Conservation (phyloP, 2,888 invertebrate species). For the Callimorpha dominula region DNA sequence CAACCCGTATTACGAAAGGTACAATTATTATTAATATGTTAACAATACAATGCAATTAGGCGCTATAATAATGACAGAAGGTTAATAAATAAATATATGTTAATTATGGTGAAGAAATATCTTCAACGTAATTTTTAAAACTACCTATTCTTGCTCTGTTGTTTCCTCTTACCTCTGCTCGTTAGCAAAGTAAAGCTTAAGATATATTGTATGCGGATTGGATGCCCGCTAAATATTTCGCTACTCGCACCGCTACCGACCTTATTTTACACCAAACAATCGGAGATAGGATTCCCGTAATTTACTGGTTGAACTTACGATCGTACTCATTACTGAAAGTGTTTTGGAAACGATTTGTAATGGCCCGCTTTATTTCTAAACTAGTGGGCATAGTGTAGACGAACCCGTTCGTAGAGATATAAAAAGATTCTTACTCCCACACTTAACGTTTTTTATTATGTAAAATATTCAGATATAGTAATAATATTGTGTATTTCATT, state of each 20-base stretch:
- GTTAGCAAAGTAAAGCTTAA: neutral
- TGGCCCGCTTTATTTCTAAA: constrained; percentile 63
- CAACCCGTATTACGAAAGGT: no score
- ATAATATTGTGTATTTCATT: constrained; percentile 38
- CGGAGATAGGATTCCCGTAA: constrained; percentile 69
- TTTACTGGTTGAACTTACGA: constrained; percentile 76
- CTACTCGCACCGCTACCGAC: constrained; percentile 30
- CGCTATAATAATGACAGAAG: neutral
- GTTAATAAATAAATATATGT: neutral
- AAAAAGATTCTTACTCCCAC: constrained; percentile 40
- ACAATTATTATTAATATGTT: no score
- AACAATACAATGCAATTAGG: no score
- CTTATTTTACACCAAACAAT: constrained; percentile 48
- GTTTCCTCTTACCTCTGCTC: neutral
- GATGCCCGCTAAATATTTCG: neutral
- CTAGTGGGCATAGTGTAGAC: constrained; percentile 47
- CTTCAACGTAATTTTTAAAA: neutral
- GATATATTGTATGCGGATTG: neutral
- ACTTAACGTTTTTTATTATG: constrained; percentile 42
- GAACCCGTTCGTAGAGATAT: constrained; percentile 38
- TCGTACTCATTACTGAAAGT: constrained; percentile 77
- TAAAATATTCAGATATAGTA: constrained; percentile 40
- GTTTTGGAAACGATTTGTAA: constrained; percentile 75
- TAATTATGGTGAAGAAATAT: no score
- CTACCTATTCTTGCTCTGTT: neutral